Percentiles rank a stretch among this genome's conserved stretches.
phyloP scores from a whole-genome alignment of 1,140 invertebrate species.

The Drosophila micromelanica region DNA sequence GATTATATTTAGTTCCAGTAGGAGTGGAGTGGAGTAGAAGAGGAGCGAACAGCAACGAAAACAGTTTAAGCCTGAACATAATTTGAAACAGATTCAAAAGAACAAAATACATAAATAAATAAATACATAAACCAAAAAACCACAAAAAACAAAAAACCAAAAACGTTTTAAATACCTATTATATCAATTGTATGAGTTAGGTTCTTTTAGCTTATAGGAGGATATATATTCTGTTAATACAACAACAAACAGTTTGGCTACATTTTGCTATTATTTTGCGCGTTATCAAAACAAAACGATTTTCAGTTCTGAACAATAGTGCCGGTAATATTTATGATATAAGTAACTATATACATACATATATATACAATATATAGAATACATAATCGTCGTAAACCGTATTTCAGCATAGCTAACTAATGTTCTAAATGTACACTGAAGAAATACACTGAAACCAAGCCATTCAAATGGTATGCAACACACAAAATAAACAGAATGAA shows the following conservation, averaged over 20 bases:
- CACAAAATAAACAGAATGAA: constrained; percentile 20
- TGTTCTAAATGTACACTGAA: constrained; percentile 75
- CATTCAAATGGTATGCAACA: constrained; percentile 58
- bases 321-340: constrained; percentile 74
- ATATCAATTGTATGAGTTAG: neutral
- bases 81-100: neutral
- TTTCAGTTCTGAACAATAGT: constrained; percentile 79
- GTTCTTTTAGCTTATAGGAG: neutral
- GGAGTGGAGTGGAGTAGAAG: constrained; percentile 11
- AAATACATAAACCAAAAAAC: constrained; percentile 11
- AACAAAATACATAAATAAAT: constrained; percentile 9
- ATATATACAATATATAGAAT: constrained; percentile 60
- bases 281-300: constrained; percentile 41
- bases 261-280: constrained; percentile 45
- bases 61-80: constrained; percentile 25
- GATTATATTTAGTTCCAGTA: constrained; percentile 65
- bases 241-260: constrained; percentile 56
- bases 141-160: constrained; percentile 3
- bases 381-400: constrained; percentile 66
- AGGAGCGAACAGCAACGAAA: constrained; percentile 22
- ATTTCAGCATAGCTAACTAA: constrained; percentile 75
- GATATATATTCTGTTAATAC: constrained; percentile 12
- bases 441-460: constrained; percentile 53
- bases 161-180: constrained; percentile 1
- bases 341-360: constrained; percentile 67